Evolutionary conservation across 2,797 vertebrate species (phyloP), one percentile per base, ranked within the genome.

Genomic region (Melanotaenia pygmaea): DNA sequence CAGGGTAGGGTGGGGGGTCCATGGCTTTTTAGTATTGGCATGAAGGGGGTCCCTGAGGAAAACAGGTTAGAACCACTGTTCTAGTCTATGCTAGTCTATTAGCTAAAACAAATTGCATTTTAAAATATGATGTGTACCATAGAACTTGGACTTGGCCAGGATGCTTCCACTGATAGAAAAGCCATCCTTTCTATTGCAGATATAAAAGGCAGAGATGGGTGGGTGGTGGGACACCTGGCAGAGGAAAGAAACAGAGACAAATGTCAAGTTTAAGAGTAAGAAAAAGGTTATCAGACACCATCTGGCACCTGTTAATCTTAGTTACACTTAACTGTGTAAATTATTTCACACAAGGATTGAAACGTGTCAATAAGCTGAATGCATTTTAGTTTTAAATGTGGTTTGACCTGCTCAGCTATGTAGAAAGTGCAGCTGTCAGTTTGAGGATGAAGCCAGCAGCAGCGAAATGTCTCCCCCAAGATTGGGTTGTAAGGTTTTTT

Each of bases 401-500:
- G 37, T 30, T 79, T 89, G 76, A 96, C 98, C 96, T 99, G 98
- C 78, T 99, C 98, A 1, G 98, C 96, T 47, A 99, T 94, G 92
- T 99, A 99, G 94, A 98, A 99, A 0, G 97, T 98, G 73, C 95
- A 97, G 91, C 98, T 98, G 92, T 96, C 83, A 0, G 95, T 97
- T 87, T 97, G 86, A 28, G 98, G 97, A 86, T 99, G 96, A 76
- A 95, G 94, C 98, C 98, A 99, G 92, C 96, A 95, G 93, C 98
- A 98, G 84, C 98, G 98, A 90, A 99, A 99, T 0, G 93, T 97
- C 92, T 99, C 98, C 72, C 98, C 98, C 64, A 99, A 92, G 83
- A 99, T 95, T 30, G 98, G 97, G 86, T 99, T 99, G 89, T 99
- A 99, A 78, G 98, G 98, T 92, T 99, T 99, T 92, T 98, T 99